Evolutionary conservation across 2,888 invertebrate genomes (phyloP).

Genomic region (Meloe dianella): DNA sequence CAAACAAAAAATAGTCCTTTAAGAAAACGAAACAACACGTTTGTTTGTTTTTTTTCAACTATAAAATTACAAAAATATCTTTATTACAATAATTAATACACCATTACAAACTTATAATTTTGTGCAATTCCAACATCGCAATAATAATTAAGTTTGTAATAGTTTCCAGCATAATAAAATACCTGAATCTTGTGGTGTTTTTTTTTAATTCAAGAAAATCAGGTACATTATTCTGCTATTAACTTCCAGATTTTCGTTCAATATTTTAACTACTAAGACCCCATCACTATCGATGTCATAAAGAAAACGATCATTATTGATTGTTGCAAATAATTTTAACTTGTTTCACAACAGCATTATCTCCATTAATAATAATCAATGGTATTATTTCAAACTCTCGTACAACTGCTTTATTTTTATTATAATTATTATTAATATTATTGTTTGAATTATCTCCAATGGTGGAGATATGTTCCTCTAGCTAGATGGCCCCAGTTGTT

Average conservation of each 20-base stretch:
- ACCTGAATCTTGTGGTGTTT: background rate
- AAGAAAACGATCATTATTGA: conserved; percentile 18
- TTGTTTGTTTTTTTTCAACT: conserved; percentile 4
- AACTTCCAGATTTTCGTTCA: conserved; percentile 16
- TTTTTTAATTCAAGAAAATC: background rate
- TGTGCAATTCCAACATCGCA: background rate
- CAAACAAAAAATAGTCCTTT: too few relatives aligned
- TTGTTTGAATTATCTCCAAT: background rate
- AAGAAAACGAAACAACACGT: background rate
- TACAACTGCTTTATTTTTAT: conserved; percentile 29
- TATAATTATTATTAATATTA: background rate
- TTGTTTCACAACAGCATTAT: conserved; percentile 42
- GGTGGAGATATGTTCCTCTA: conserved; percentile 33
- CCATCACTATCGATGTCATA: too few relatives aligned
- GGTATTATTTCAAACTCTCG: conserved; percentile 49
- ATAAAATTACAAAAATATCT: conserved; percentile 33
- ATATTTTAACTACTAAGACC: background rate
- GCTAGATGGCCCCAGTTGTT: conserved; percentile 51
- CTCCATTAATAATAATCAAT: conserved; percentile 42
- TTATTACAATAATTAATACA: background rate
- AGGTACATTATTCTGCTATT: conserved; percentile 6
- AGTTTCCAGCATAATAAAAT: background rate
- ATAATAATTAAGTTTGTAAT: background rate
- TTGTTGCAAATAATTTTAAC: conserved; percentile 36
- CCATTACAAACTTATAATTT: background rate